Conservation (phyloP, 2,113 vertebrate genomes). For the Progne subis region DNA sequence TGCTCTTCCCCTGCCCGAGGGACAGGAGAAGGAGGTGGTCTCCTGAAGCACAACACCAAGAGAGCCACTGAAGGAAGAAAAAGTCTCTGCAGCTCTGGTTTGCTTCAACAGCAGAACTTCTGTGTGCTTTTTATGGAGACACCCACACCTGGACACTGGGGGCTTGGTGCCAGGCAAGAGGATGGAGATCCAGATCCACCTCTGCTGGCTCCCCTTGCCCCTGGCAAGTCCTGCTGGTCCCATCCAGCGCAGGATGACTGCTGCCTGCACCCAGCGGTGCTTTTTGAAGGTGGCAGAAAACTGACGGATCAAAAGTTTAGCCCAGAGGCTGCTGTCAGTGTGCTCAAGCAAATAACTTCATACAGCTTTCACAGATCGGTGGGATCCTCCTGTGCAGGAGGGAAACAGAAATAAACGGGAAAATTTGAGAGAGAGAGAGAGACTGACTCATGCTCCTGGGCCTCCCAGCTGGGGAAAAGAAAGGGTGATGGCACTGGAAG, state of each 20-base stretch:
- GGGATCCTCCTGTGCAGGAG: background rate
- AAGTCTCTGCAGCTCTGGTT: background rate
- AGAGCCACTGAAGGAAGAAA: background rate
- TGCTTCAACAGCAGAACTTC: background rate
- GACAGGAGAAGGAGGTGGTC: background rate
- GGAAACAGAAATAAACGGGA: background rate
- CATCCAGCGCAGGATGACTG: background rate
- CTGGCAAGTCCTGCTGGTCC: accelerated
- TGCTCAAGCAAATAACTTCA: constrained; percentile 57
- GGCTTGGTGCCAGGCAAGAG: background rate
- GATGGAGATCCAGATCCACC: background rate
- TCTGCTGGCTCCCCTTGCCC: background rate
- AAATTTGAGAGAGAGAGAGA: background rate
- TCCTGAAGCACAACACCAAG: background rate
- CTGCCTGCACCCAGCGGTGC: background rate
- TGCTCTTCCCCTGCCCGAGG: background rate
- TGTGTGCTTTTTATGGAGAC: background rate
- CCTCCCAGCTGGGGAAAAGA: background rate
- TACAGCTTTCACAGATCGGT: background rate
- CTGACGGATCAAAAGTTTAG: constrained; percentile 63
- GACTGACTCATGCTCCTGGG: background rate
- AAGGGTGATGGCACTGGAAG: background rate
- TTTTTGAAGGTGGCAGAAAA: constrained; percentile 57
- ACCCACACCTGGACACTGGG: accelerated
- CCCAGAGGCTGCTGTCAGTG: constrained; percentile 74